These are phyloP conservation scores for Sander lucioperca DNA, from an alignment of 2,113 vertebrate species.

Conservation along the genomic window DNA sequence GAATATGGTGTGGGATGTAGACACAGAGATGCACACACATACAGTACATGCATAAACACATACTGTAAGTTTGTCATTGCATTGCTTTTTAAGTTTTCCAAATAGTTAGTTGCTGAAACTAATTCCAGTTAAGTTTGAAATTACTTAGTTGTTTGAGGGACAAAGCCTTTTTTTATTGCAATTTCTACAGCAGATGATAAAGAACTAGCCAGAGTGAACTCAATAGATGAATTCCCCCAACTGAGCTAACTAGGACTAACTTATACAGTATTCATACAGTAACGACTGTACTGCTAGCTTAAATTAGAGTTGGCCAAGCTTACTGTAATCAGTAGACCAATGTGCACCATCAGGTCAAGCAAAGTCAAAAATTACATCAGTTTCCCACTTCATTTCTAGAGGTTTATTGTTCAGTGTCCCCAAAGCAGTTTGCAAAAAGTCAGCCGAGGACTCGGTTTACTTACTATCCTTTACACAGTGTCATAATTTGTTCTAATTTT, in stretches of 20 bases:
- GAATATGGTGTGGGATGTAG: neutral
- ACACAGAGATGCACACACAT: neutral
- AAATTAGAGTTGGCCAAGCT: neutral
- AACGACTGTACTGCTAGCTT: neutral
- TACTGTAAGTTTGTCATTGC: neutral
- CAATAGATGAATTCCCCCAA: too few relatives aligned
- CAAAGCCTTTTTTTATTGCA: too few relatives aligned
- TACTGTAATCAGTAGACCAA: too few relatives aligned
- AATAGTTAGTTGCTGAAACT: neutral
- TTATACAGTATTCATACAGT: too few relatives aligned
- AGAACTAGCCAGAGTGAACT: too few relatives aligned
- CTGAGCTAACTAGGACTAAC: too few relatives aligned
- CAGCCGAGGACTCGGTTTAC: neutral
- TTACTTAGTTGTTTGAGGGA: neutral
- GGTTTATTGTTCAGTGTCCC: neutral
- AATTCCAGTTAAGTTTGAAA: neutral
- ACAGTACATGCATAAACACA: neutral
- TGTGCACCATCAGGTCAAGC: too few relatives aligned
- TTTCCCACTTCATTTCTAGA: neutral
- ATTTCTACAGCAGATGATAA: too few relatives aligned
- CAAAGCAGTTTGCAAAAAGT: too few relatives aligned
- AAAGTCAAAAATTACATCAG: too few relatives aligned
- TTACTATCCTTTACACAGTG: neutral
- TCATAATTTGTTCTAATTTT: slow-evolving; percentile 40
- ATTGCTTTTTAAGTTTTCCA: neutral